A percentile compares a stretch with the other conserved stretches of the same genome.
phyloP scores from a whole-genome alignment of 2,113 vertebrate species.

The Tetrao urogallus region DNA sequence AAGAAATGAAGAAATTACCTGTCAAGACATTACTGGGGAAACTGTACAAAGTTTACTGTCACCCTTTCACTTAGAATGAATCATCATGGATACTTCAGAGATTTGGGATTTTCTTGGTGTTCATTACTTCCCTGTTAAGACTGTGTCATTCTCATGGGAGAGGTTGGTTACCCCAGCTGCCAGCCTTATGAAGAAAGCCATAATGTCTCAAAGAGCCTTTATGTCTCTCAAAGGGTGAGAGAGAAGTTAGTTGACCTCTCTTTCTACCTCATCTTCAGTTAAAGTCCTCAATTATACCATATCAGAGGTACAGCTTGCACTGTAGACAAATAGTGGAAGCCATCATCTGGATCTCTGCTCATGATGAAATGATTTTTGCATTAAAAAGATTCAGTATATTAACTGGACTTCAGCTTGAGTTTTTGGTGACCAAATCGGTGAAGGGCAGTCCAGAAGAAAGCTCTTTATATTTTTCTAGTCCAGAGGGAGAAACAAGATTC shows the following conservation, averaged over 20 bases:
- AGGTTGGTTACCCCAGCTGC: not conserved
- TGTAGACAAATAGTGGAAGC: not conserved
- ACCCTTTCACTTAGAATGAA: not conserved
- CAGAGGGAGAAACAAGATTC: not conserved
- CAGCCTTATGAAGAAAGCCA: not conserved
- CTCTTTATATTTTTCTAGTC: not conserved
- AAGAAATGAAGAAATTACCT: not conserved
- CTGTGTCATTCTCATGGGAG: accelerated
- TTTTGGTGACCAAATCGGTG: not conserved
- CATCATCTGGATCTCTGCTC: not conserved
- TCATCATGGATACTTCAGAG: not conserved
- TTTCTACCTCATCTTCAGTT: not conserved
- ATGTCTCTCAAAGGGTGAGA: not conserved
- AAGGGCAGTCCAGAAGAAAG: not conserved
- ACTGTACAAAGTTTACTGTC: not conserved
- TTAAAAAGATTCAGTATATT: not conserved
- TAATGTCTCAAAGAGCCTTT: not conserved
- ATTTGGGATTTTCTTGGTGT: not conserved
- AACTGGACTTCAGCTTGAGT: not conserved
- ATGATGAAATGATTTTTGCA: not conserved
- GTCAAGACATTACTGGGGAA: not conserved
- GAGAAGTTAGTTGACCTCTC: not conserved
- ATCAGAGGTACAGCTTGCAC: not conserved
- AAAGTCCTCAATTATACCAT: not conserved
- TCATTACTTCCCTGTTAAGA: not conserved